Evolutionary conservation across 92 coral and sea anemone genomes (phyloP).

Genomic region (Epizoanthus illoricatus): DNA sequence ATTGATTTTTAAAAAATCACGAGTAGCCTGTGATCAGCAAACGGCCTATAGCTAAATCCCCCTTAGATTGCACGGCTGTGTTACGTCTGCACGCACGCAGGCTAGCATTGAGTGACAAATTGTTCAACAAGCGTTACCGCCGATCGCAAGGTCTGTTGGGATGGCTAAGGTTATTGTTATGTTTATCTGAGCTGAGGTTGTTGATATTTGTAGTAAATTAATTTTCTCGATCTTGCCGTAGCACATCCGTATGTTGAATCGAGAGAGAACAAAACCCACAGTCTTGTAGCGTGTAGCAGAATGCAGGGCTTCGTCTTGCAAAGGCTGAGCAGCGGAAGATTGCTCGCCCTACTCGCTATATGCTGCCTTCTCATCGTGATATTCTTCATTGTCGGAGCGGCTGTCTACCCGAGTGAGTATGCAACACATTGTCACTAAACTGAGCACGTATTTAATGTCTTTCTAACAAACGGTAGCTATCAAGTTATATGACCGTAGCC

Average conservation of each 20-base stretch:
- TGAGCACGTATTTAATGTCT: background rate
- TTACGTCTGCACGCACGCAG: too few species aligned
- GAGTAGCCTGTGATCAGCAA: too few species aligned
- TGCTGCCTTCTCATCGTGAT: constrained; percentile 13
- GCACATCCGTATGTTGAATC: background rate
- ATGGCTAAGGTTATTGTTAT: too few species aligned
- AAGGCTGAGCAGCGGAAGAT: constrained; percentile 20
- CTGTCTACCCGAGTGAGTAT: constrained; percentile 36
- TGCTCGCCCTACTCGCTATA: background rate
- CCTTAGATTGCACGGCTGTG: too few species aligned
- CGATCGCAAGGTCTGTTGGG: too few species aligned
- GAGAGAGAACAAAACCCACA: background rate
- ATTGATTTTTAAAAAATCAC: too few species aligned
- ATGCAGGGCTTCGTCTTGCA: constrained; percentile 31
- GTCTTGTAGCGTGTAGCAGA: background rate
- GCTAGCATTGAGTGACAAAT: too few species aligned
- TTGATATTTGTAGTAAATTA: too few species aligned
- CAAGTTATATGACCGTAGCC: background rate
- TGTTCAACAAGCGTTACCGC: too few species aligned
- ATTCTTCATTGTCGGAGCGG: constrained; percentile 34
- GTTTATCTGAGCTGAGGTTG: too few species aligned
- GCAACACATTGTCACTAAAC: background rate
- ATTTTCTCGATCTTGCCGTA: too few species aligned
- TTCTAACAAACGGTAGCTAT: background rate
- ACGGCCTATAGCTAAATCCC: too few species aligned